phyloP scores from a whole-genome alignment of 2,797 vertebrate genomes.

The Mormyrops attenuatus region DNA sequence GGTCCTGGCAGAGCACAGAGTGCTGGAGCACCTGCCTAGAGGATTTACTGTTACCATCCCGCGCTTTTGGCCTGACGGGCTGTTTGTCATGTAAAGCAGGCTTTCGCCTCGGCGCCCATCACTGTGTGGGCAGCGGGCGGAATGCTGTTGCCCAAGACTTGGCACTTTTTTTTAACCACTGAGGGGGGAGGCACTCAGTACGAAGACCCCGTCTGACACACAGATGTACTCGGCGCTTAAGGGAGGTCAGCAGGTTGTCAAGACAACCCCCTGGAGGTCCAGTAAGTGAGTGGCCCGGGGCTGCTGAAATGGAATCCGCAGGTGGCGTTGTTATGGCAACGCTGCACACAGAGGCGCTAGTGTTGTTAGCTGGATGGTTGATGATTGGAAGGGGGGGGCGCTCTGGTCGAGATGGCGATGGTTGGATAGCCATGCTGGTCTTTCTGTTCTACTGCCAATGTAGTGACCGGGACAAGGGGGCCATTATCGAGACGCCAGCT shows the following conservation, averaged over 20 bases:
- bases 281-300: neutral
- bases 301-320: neutral
- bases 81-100: neutral
- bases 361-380: neutral
- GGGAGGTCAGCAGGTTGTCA: neutral
- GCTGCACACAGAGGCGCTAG: constrained; percentile 30
- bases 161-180: neutral
- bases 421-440: neutral
- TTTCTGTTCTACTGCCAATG: constrained; percentile 9
- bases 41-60: neutral
- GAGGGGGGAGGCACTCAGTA: neutral
- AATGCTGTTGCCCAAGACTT: neutral
- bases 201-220: neutral
- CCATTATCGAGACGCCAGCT: neutral
- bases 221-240: neutral
- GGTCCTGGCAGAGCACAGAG: neutral
- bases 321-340: constrained; percentile 35
- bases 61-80: neutral
- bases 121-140: neutral
- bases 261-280: neutral
- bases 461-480: neutral
- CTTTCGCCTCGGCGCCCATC: neutral
- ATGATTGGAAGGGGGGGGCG: neutral
- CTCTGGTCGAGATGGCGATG: neutral
- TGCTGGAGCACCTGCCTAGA: neutral